Evolutionary conservation across 2,113 vertebrate genomes (phyloP).

Genomic region (Gadus macrocephalus): DNA sequence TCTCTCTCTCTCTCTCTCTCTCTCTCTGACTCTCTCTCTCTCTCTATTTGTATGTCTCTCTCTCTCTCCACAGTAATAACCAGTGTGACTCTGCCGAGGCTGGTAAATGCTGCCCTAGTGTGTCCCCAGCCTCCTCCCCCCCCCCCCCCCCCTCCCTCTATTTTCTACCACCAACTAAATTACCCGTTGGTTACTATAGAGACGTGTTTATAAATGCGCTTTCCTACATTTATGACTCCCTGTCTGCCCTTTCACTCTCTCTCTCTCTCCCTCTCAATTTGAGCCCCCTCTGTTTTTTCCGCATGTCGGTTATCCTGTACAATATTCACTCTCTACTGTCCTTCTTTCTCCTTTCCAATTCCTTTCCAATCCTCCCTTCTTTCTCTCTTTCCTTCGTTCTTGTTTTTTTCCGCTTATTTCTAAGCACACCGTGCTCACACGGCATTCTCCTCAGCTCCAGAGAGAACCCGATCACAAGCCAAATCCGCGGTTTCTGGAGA

Average conservation of each 20-base stretch:
- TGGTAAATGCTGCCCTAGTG: constrained; percentile 61
- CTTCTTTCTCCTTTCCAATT: too few relatives aligned
- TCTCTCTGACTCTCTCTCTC: too few relatives aligned
- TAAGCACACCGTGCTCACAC: too few relatives aligned
- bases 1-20: too few relatives aligned
- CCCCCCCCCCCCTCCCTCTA: not conserved
- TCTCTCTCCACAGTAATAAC: constrained; percentile 44
- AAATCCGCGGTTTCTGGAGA: too few relatives aligned
- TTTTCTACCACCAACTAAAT: constrained; percentile 61
- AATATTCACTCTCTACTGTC: too few relatives aligned
- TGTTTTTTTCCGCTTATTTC: not conserved
- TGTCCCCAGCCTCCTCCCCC: constrained; percentile 22
- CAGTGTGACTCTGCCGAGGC: constrained; percentile 44
- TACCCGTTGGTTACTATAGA: constrained; percentile 76
- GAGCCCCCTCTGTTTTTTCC: too few relatives aligned
- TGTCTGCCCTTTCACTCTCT: constrained; percentile 48
- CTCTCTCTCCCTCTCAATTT: constrained; percentile 1
- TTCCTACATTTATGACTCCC: constrained; percentile 63
- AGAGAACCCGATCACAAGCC: too few relatives aligned
- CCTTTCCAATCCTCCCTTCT: too few relatives aligned
- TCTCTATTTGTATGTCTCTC: constrained; percentile 12
- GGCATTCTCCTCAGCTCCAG: too few relatives aligned
- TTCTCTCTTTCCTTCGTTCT: constrained; percentile 23
- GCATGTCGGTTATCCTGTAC: too few relatives aligned
- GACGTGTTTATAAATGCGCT: constrained; percentile 74